Evolutionary conservation across 2,113 vertebrate genomes (phyloP), one percentile per base, ranked within the genome.

Genomic region (Trichechus manatus): DNA sequence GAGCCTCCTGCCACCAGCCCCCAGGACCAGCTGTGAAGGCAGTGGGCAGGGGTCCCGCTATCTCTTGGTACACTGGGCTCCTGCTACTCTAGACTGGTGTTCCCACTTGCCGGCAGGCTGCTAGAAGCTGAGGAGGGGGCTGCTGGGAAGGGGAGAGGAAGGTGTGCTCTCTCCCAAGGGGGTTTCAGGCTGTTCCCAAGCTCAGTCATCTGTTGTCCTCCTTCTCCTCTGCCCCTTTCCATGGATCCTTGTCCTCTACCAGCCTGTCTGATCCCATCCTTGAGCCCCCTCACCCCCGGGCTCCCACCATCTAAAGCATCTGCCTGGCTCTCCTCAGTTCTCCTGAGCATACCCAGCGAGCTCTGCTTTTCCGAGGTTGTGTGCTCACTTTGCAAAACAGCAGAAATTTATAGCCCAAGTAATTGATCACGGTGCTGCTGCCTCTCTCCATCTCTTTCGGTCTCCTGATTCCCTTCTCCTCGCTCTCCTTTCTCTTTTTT

Each of bases 331-430:
- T 15, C 77, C 61, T 6, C 22, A 29, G 64, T 29, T 68, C 85
- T 83, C 84, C 64, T 14, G 17, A 42, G 74, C 89, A 39, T 63
- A 2, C 47, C 39, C 10, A 29, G 92, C 14, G 13, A 89, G 87
- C 75, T 4, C 36, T 25, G 91, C 86, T 19, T 86, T 93, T 93
- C 61, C 0, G 31, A 94, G 93, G 80, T 31, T 96, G 87, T 97
- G 95, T 97, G 97, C 92, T 96, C 96, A 93, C 97, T 95, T 97
- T 97, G 96, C 94, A 96, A 97, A 98, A 96, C 95, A 87, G 97
- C 96, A 96, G 96, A 97, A 97, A 98, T 97, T 97, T 96, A 97
- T 94, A 96, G 96, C 91, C 64, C 97, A 83, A 97, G 95, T 96
- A 97, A 98, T 97, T 96, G 97, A 98, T 98, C 95, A 63, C 89